Conservation (phyloP, 2,888 invertebrate genomes). For the Ophioninae sp. region DNA sequence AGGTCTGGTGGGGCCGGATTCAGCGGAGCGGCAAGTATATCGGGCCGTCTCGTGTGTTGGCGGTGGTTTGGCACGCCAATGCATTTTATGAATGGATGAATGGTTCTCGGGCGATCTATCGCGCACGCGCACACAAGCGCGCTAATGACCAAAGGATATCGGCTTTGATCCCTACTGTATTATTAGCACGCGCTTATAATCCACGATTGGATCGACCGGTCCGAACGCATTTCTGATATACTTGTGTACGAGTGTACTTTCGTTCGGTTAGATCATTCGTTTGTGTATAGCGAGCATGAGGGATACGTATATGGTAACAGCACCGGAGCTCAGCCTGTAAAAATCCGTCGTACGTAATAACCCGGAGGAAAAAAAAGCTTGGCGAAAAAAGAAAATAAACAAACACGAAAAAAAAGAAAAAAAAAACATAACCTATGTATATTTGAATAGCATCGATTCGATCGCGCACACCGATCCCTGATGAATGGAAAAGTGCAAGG, state of each 20-base stretch:
- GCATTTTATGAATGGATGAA: constrained; percentile 75
- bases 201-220: constrained; percentile 46
- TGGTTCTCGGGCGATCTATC: constrained; percentile 56
- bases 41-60: constrained; percentile 32
- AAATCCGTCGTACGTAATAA: constrained; percentile 5
- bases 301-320: constrained; percentile 54
- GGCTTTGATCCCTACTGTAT: constrained; percentile 52
- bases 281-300: constrained; percentile 44
- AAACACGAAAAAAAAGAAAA: too few relatives aligned
- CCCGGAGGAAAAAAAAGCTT: constrained; percentile 6
- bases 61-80: constrained; percentile 65
- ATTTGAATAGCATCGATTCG: constrained; percentile 40
- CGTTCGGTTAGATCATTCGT: constrained; percentile 52
- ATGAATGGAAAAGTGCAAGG: constrained; percentile 55
- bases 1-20: neutral
- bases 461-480: constrained; percentile 47
- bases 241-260: constrained; percentile 19
- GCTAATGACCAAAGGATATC: constrained; percentile 69
- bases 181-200: constrained; percentile 20
- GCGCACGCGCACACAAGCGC: constrained; percentile 42
- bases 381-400: neutral
- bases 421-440: too few relatives aligned
- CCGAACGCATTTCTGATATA: constrained; percentile 35
- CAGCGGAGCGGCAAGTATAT: constrained; percentile 34
- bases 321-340: constrained; percentile 13